Percentiles rank a stretch among this genome's conserved stretches.
phyloP scores from a whole-genome alignment of 2,888 invertebrate genomes.

The Cephus rjabovi region DNA sequence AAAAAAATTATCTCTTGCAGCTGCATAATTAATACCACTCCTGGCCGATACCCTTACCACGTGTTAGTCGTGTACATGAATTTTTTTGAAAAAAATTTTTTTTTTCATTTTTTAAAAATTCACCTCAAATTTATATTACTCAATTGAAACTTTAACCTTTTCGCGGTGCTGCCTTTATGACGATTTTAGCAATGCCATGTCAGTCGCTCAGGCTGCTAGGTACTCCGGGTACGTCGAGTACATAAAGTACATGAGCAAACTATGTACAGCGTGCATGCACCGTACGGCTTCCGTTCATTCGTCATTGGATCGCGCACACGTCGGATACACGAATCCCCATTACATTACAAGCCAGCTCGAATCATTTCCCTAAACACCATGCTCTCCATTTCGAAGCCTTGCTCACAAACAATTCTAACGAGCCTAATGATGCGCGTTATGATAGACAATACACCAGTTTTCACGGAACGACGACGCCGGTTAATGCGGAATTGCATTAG shows the following conservation, averaged over 20 bases:
- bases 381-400: not conserved
- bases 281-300: not conserved
- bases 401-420: not conserved
- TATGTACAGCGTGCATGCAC: not conserved
- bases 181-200: constrained; percentile 52
- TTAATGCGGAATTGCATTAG: not conserved
- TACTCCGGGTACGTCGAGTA: not conserved
- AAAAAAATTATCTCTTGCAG: not conserved
- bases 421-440: not conserved
- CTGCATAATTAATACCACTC: not conserved
- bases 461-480: not conserved
- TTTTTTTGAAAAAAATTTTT: not conserved
- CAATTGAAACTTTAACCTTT: constrained; percentile 48
- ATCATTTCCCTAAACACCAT: not conserved
- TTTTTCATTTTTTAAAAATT: not conserved
- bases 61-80: not conserved
- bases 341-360: not conserved
- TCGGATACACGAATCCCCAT: not conserved
- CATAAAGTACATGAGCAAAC: not conserved
- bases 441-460: not conserved
- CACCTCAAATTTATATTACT: constrained; percentile 55
- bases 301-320: not conserved
- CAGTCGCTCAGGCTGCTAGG: constrained; percentile 35
- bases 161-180: constrained; percentile 57
- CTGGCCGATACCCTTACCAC: not conserved